Percentiles rank a stretch among this genome's conserved stretches.
Evolutionary conservation across 2,888 invertebrate species (phyloP).

Genomic region (Tenthredo distinguenda): DNA sequence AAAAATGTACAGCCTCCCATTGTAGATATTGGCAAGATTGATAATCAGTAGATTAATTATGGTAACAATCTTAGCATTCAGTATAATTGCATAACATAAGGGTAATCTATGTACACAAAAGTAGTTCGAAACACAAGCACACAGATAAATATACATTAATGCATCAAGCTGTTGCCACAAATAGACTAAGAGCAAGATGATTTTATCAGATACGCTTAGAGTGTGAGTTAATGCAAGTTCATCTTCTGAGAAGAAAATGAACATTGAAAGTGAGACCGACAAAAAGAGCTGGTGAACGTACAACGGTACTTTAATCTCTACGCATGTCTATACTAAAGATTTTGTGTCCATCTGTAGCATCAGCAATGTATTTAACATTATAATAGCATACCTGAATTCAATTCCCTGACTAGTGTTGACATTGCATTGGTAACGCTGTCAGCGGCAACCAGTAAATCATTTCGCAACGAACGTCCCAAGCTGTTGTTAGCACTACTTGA

Average conservation of each 20-base stretch:
- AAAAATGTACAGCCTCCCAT: slow-evolving; percentile 38
- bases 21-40: slow-evolving; percentile 1
- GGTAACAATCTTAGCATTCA: slow-evolving; percentile 38
- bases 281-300: neutral
- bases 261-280: neutral
- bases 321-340: neutral
- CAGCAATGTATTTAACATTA: slow-evolving; percentile 30
- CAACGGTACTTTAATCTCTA: neutral
- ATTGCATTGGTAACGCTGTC: slow-evolving; percentile 99
- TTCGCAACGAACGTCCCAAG: slow-evolving; percentile 85
- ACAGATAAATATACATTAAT: neutral
- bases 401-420: slow-evolving; percentile 97
- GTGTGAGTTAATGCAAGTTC: neutral
- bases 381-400: slow-evolving; percentile 89
- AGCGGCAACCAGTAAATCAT: slow-evolving; percentile 95
- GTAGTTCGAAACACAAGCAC: slow-evolving; percentile 16
- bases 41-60: slow-evolving; percentile 8
- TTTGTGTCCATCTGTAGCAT: slow-evolving; percentile 39
- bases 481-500: slow-evolving; percentile 77
- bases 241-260: neutral
- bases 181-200: slow-evolving; percentile 3
- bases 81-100: slow-evolving; percentile 39
- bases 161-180: slow-evolving; percentile 41
- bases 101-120: slow-evolving; percentile 18
- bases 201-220: slow-evolving; percentile 23